These are phyloP conservation scores for Petrolisthes manimaculis DNA, from an alignment of 2,888 invertebrate genomes.

Conservation along the genomic window DNA sequence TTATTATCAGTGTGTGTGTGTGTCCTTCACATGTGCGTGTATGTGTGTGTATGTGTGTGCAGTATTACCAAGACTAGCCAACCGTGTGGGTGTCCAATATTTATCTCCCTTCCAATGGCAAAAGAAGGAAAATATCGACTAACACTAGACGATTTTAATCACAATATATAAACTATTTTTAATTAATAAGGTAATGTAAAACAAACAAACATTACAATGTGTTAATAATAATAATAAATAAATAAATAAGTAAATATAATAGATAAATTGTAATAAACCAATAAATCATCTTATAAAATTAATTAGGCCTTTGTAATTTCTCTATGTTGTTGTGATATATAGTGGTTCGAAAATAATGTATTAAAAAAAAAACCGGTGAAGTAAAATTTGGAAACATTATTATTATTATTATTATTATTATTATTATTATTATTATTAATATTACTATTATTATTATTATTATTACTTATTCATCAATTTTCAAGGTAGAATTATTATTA, in stretches of 20 bases:
- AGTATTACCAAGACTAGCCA: background rate
- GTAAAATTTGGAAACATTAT: background rate
- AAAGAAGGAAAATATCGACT: too few relatives aligned
- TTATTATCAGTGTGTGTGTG: background rate
- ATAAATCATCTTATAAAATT: background rate
- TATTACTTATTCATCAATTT: background rate
- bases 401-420: background rate
- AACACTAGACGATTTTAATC: too few relatives aligned
- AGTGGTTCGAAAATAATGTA: background rate
- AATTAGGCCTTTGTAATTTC: background rate
- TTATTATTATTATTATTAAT: background rate
- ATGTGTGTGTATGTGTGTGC: conserved; percentile 5
- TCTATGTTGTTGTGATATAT: background rate
- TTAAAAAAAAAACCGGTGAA: background rate
- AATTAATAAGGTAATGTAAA: background rate
- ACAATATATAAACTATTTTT: too few relatives aligned
- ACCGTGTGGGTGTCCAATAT: background rate
- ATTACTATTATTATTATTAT: conserved; percentile 9
- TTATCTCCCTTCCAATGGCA: too few relatives aligned
- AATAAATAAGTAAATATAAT: background rate
- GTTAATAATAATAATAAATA: background rate
- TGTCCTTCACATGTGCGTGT: conserved; percentile 16
- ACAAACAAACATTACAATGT: background rate
- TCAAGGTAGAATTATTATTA: background rate
- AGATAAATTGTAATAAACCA: background rate